Evolutionary conservation across 1,140 invertebrate genomes (phyloP).

Genomic region (Acromyrmex charruanus): DNA sequence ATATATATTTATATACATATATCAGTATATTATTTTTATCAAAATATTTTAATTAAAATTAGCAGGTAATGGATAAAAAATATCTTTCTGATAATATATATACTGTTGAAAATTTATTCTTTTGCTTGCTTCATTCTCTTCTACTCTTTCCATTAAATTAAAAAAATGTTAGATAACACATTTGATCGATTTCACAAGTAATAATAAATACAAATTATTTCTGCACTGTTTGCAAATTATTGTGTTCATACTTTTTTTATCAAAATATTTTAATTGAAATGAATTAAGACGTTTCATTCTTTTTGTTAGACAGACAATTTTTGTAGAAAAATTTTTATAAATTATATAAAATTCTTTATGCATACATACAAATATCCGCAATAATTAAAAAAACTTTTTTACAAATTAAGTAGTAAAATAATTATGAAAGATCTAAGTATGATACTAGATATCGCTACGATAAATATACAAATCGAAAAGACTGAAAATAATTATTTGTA

Average conservation of each 20-base stretch:
- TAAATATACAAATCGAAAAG: not conserved
- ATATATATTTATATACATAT: not conserved
- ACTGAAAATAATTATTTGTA: slow-evolving; percentile 19
- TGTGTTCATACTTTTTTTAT: not conserved
- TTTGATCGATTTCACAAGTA: not conserved
- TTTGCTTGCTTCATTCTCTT: not conserved
- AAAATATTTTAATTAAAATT: not conserved
- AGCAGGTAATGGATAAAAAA: no score
- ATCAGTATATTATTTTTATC: not conserved
- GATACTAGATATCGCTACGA: not conserved
- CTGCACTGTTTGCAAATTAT: not conserved
- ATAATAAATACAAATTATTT: not conserved
- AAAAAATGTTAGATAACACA: slow-evolving; percentile 5
- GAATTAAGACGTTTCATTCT: not conserved
- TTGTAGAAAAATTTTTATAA: not conserved
- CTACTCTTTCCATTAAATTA: not conserved
- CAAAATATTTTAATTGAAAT: not conserved
- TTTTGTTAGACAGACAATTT: not conserved
- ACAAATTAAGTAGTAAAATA: not conserved
- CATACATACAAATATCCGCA: not conserved
- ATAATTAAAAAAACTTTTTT: not conserved
- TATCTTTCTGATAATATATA: no score
- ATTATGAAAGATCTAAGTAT: not conserved
- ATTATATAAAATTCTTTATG: not conserved
- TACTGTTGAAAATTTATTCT: not conserved